These are phyloP conservation scores for Anolis carolinensis DNA, from an alignment of 2,113 vertebrate species.

Conservation along the genomic window DNA sequence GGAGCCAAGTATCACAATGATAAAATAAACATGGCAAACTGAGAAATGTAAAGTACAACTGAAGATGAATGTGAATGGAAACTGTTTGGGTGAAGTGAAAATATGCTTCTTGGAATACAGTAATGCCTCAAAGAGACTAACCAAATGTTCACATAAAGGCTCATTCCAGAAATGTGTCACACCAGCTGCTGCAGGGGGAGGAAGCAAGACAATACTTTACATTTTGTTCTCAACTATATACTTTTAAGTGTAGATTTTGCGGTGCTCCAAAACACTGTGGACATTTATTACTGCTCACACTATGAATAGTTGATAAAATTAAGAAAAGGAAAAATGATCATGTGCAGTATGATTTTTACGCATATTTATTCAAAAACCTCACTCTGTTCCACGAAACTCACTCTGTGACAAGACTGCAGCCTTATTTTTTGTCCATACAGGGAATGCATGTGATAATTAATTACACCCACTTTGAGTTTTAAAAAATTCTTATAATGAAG, in stretches of 20 bases:
- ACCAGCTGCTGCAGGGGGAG: background rate
- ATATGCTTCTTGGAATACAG: background rate
- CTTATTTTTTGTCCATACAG: background rate
- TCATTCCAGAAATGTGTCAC: background rate
- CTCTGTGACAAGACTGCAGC: background rate
- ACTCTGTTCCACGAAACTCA: background rate
- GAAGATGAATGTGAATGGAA: background rate
- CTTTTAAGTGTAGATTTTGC: background rate
- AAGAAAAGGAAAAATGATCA: background rate
- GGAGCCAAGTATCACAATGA: background rate
- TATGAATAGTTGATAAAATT: background rate
- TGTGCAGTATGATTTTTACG: background rate
- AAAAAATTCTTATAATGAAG: too few relatives aligned
- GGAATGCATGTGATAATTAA: background rate
- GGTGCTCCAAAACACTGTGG: background rate
- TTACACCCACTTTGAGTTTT: too few relatives aligned
- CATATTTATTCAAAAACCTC: background rate
- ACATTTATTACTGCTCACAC: background rate
- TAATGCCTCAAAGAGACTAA: background rate
- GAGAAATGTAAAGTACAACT: slow-evolving; percentile 10
- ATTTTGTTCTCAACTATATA: background rate
- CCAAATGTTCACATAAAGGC: background rate
- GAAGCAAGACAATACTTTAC: background rate
- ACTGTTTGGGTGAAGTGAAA: background rate
- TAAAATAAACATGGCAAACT: background rate